Percentiles rank a stretch among this genome's conserved stretches.
Conservation (phyloP, 2,888 invertebrate species). For the Fragum sueziense region DNA sequence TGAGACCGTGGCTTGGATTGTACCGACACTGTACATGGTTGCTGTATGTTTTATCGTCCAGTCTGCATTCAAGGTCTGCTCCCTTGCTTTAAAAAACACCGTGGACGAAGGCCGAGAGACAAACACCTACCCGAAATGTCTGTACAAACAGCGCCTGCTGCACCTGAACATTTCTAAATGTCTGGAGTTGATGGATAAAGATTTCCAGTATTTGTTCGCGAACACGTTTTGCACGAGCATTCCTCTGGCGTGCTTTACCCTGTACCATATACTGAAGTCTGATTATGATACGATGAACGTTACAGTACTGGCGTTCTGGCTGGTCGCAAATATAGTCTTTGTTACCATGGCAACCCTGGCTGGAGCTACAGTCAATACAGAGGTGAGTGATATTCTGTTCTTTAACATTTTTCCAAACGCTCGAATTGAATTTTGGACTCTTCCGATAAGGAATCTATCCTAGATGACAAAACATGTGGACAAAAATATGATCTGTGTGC, state of each 20-base stretch:
- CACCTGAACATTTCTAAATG: constrained; percentile 34
- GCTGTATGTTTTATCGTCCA: not conserved
- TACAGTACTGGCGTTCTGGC: constrained; percentile 13
- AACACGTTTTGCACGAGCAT: constrained; percentile 24
- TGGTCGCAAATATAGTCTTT: not conserved
- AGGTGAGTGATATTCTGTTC: not conserved
- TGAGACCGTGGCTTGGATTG: constrained; percentile 15
- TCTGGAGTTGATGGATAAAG: constrained; percentile 30
- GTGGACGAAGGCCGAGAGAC: not conserved
- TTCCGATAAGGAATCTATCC: not conserved
- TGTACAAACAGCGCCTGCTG: constrained; percentile 19
- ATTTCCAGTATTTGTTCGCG: constrained; percentile 27
- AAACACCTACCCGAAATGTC: constrained; percentile 16
- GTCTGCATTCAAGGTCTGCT: constrained; percentile 9
- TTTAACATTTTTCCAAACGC: not conserved
- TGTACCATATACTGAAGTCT: constrained; percentile 16
- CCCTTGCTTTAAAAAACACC: not conserved
- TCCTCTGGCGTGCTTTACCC: constrained; percentile 28
- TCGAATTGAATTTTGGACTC: not conserved
- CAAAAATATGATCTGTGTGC: not conserved
- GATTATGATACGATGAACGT: not conserved
- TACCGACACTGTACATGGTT: not conserved
- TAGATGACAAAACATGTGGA: not conserved
- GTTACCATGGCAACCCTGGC: not conserved
- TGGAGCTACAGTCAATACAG: constrained; percentile 11